phyloP scores from a whole-genome alignment of 53 echinoderm and acorn worm species.

The Luidia sarsii region DNA sequence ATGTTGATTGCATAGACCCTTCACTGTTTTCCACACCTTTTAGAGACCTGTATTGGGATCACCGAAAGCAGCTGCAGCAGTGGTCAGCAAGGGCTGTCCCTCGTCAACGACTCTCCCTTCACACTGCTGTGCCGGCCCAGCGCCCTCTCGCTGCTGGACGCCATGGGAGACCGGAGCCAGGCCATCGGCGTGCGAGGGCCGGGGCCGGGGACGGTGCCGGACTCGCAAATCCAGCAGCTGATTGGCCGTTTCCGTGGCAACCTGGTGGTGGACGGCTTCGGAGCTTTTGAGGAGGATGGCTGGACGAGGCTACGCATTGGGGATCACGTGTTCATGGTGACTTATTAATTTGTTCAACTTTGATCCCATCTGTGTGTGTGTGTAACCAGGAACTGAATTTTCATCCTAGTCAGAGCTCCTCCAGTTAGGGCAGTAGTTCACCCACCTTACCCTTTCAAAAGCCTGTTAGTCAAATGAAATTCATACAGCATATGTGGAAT shows the following conservation, averaged over 20 bases:
- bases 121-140: conserved; percentile 67
- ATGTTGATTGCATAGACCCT: no score
- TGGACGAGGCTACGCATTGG: conserved; percentile 85
- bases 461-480: no score
- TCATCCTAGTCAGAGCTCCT: no score
- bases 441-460: no score
- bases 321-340: conserved; percentile 66
- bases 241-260: conserved; percentile 90
- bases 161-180: conserved; percentile 22
- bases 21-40: no score
- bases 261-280: conserved; percentile 76
- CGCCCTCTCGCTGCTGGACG: conserved; percentile 54
- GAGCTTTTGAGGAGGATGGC: conserved; percentile 79
- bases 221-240: conserved; percentile 61
- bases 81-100: conserved; percentile 52
- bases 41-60: no score
- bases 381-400: no score
- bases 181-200: not conserved
- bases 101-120: conserved; percentile 88
- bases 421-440: no score
- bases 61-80: not conserved
- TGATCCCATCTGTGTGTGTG: not conserved
- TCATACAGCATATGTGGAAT: no score
- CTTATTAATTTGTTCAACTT: not conserved
- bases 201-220: conserved; percentile 17